Conservation (phyloP, 2,888 invertebrate species). For the Mesodorylaimus sp. region DNA sequence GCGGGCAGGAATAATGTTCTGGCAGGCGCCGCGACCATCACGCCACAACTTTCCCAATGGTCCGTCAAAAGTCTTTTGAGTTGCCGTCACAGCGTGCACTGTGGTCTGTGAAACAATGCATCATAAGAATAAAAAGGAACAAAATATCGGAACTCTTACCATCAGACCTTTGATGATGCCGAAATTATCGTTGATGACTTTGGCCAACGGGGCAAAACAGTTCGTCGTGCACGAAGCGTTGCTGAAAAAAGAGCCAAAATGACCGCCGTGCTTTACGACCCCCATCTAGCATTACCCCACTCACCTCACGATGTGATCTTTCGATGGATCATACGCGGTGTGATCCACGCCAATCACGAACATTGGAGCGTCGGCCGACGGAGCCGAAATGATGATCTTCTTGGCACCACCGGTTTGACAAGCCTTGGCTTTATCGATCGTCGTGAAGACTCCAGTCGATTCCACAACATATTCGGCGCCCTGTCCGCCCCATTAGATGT, state of each 20-base stretch:
- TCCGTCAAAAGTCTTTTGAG: conserved; percentile 35
- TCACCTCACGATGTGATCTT: conserved; percentile 14
- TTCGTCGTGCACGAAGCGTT: conserved; percentile 37
- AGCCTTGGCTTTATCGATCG: conserved; percentile 31
- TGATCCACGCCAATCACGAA: conserved; percentile 36
- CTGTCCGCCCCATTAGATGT: conserved; percentile 30
- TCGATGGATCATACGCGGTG: conserved; percentile 24
- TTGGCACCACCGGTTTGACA: conserved; percentile 26
- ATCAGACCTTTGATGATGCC: conserved; percentile 34
- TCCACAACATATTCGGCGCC: conserved; percentile 34
- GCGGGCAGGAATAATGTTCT: conserved; percentile 36
- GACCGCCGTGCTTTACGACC: too few species aligned
- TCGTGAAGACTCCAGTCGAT: conserved; percentile 36
- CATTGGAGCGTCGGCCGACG: conserved; percentile 36
- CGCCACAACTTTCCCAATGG: conserved; percentile 27
- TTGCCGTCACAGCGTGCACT: conserved; percentile 35
- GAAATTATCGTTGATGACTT: conserved; percentile 34
- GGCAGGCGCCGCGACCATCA: conserved; percentile 32
- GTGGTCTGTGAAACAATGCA: conserved; percentile 24
- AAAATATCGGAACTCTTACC: too few species aligned
- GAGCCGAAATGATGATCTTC: conserved; percentile 36
- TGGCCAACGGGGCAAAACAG: conserved; percentile 35
- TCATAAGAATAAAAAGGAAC: too few species aligned
- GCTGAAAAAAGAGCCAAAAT: conserved; percentile 19
- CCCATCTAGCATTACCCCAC: too few species aligned